phyloP scores from a whole-genome alignment of 2,797 vertebrate genomes.

The Oryzias sinensis region DNA sequence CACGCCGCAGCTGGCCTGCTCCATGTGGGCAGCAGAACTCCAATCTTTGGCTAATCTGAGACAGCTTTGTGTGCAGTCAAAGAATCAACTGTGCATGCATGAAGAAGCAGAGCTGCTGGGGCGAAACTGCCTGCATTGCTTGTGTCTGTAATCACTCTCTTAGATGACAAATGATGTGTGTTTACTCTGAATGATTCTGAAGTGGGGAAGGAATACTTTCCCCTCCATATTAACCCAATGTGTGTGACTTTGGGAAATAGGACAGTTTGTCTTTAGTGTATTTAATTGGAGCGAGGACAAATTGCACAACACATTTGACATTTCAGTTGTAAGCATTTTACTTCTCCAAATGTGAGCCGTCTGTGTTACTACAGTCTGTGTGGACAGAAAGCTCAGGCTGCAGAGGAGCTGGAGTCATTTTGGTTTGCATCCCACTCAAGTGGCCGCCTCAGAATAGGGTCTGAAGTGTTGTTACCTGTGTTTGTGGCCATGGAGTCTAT shows the following conservation, averaged over 20 bases:
- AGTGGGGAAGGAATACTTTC: too few species aligned
- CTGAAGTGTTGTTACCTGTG: slow-evolving; percentile 33
- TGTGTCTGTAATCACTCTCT: too few species aligned
- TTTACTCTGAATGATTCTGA: too few species aligned
- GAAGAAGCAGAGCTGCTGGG: slow-evolving; percentile 5
- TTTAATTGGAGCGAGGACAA: slow-evolving; percentile 16
- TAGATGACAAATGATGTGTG: too few species aligned
- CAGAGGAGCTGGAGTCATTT: slow-evolving; percentile 30
- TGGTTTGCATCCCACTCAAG: slow-evolving; percentile 18
- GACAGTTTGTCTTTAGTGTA: too few species aligned
- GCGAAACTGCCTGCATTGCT: too few species aligned
- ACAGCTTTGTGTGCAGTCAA: slow-evolving; percentile 49
- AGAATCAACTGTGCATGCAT: slow-evolving; percentile 46
- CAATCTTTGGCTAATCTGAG: slow-evolving; percentile 57
- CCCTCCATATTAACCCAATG: neutral
- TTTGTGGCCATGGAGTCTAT: slow-evolving; percentile 20
- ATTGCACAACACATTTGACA: slow-evolving; percentile 38
- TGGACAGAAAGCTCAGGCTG: slow-evolving; percentile 39
- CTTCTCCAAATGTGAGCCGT: slow-evolving; percentile 42
- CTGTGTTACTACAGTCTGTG: slow-evolving; percentile 36
- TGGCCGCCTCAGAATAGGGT: slow-evolving; percentile 35
- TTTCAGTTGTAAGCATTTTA: slow-evolving; percentile 21
- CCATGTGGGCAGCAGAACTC: slow-evolving; percentile 39
- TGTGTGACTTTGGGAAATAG: too few species aligned
- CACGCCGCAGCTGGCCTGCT: slow-evolving; percentile 25